These are phyloP conservation scores for Caenorhabditis becei DNA, from an alignment of 2,888 invertebrate species.

Conservation along the genomic window DNA sequence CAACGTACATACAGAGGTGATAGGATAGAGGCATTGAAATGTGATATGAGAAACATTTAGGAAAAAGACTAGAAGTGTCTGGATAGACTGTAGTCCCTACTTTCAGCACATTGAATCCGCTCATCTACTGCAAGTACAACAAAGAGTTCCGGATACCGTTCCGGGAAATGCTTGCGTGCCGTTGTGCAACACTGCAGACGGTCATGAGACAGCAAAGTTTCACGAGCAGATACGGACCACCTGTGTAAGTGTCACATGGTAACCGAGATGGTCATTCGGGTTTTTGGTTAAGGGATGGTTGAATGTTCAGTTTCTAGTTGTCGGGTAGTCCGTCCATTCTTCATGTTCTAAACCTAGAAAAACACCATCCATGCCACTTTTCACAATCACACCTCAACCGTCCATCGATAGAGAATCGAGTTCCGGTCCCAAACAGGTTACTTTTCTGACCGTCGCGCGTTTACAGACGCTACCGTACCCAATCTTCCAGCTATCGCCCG, in stretches of 20 bases:
- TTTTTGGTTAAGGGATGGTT: slow-evolving; percentile 13
- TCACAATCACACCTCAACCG: slow-evolving; percentile 49
- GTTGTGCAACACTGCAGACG: slow-evolving; percentile 79
- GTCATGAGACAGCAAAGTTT: slow-evolving; percentile 81
- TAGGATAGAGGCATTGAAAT: neutral
- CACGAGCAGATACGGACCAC: slow-evolving; percentile 77
- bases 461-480: slow-evolving; percentile 63
- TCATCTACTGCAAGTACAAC: slow-evolving; percentile 89
- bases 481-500: slow-evolving; percentile 65
- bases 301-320: slow-evolving; percentile 10
- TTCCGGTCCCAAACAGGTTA: slow-evolving; percentile 46
- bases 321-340: neutral
- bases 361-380: slow-evolving; percentile 57
- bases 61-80: neutral
- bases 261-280: neutral
- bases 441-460: slow-evolving; percentile 37
- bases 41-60: neutral
- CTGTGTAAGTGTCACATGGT: slow-evolving; percentile 69
- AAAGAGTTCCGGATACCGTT: slow-evolving; percentile 82
- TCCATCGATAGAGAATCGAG: slow-evolving; percentile 50
- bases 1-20: neutral
- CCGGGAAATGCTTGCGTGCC: slow-evolving; percentile 81
- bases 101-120: slow-evolving; percentile 86
- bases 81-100: neutral
- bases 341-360: slow-evolving; percentile 46